Evolutionary conservation across 2,113 vertebrate genomes (phyloP).

Genomic region (Trichechus manatus): DNA sequence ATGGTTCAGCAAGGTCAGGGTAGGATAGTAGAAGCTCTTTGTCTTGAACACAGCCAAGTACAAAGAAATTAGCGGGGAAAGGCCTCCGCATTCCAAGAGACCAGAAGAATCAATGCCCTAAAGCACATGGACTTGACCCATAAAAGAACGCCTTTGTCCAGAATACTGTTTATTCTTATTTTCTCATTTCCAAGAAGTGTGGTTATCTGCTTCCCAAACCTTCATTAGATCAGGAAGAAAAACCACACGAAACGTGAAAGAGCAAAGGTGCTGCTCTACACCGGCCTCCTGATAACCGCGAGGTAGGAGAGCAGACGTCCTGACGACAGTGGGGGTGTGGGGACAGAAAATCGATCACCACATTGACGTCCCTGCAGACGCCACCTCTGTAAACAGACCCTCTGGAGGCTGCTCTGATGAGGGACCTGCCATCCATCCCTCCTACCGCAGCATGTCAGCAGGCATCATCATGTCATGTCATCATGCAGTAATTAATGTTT

Average conservation of each 20-base stretch:
- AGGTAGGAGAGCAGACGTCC: background rate
- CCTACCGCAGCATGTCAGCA: background rate
- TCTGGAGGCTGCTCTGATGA: background rate
- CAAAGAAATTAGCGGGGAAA: background rate
- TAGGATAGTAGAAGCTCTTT: background rate
- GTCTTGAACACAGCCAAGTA: rapidly evolving
- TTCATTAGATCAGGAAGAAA: background rate
- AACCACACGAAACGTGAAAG: background rate
- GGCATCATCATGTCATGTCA: background rate
- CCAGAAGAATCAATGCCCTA: background rate
- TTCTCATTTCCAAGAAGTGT: background rate
- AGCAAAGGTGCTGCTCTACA: background rate
- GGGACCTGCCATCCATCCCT: background rate
- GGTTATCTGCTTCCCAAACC: background rate
- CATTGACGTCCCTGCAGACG: rapidly evolving
- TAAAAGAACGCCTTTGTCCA: background rate
- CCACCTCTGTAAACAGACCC: background rate
- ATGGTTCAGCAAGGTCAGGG: no score
- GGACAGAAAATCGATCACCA: background rate
- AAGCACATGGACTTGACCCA: background rate
- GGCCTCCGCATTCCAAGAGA: background rate
- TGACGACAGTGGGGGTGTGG: rapidly evolving
- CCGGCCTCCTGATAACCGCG: background rate
- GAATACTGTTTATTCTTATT: background rate
- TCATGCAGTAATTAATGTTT: background rate